Base-by-base conservation (phyloP, 2,797 vertebrate species). In the Sebastes alutus region DNA sequence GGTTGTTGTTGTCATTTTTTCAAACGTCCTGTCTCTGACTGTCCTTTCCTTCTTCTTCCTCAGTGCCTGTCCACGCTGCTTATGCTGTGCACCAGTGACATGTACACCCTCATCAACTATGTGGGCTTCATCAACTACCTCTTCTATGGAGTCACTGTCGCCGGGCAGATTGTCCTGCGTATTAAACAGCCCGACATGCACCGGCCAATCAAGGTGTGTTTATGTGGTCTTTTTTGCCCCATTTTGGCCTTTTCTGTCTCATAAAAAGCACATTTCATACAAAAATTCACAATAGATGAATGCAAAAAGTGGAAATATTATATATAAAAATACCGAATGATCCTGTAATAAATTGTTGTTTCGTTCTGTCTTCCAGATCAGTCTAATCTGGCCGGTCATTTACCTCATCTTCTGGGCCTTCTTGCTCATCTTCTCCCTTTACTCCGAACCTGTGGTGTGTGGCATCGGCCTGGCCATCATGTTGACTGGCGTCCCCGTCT, bases 91-190 rank as follows among this genome's bases (percentile, higher is more conserved):
- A 98, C 97, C 87, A 97, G 97, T 11, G 98, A 99, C 94, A 99
- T 98, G 91, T 98, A 99, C 96, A 98, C 97, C 0, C 97, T 99
- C 77, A 99, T 99, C 93, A 98, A 97, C 95, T 98, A 99, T 0
- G 98, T 99, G 80, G 98, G 98, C 67, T 99, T 99, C 94, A 98
- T 98, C 95, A 99, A 99, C 96, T 98, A 99, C 95, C 96, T 99
- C 90, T 98, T 98, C 93, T 98, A 99, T 0, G 98, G 98, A 16
- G 97, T 99, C 82, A 98, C 98, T 2, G 94, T 99, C 2, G 97
- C 98, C 2, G 98, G 98, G 81, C 97, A 97, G 95, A 97, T 99
- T 32, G 97, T 97, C 18, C 95, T 99, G 75, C 96, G 98, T 25
- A 90, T 96, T 84, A 97, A 94, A 87, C 92, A 97, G 78, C 98